Evolutionary conservation across 2,888 invertebrate species (phyloP), one percentile per base, ranked within the genome.

Genomic region (Noctua fimbriata): DNA sequence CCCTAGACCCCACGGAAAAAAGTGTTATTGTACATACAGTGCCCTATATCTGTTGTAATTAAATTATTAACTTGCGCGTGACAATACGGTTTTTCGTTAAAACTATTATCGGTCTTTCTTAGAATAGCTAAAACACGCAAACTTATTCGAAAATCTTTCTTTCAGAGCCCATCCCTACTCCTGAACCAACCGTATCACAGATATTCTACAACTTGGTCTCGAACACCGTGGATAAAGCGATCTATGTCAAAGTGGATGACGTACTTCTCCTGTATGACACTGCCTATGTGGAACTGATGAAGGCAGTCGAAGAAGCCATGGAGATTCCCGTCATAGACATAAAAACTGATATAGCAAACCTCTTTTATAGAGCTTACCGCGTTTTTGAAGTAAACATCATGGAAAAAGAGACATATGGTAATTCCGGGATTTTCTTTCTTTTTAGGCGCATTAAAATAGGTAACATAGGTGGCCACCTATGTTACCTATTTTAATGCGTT

Each of bases 301-400:
- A 93, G 49, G 93, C 93, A 1, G 95, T 96, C 0, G 96, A 97
- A 86, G 86, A 90, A 49, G 95, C 96, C 0, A 96, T 97, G 96
- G 96, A 97, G 82, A 91, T 96, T 76, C 95, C 96, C 0, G 96
- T 97, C 1, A 85, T 91, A 7, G 94, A 94, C 0, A 94, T 97
- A 63, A 91, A 86, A 71, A 87, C 92, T 78, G 96, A 97, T 52
- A 95, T 97, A 24, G 93, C 92, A 0, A 84, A 91, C 3, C 83
- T 96, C 0, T 92, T 93, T 66, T 89, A 79, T n/a, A 91, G 91
- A 1, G 93, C 96, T 1, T 96, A 92, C 73, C 90, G 89, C 21
- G 58, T 92, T 85, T 96, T 96, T 73, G 95, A 96, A 77, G 49
- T 93, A 18, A 84, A 92, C 58, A 94, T 96, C 16, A 85, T 92